phyloP scores from a whole-genome alignment of 23 tunicate species.

The Halocynthia aurantium region DNA sequence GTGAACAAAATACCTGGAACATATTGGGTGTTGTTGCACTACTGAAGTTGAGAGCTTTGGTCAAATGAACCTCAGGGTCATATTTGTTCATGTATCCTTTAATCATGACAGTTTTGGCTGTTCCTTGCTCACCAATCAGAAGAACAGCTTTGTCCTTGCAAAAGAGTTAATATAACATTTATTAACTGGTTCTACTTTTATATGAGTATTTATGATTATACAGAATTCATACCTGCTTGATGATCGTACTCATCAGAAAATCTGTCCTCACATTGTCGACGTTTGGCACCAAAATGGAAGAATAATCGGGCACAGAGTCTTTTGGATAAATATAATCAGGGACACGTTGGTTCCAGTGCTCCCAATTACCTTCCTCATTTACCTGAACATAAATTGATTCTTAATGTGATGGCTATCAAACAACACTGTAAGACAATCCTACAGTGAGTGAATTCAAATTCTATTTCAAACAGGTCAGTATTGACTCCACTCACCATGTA shows the following conservation, averaged over 20 bases:
- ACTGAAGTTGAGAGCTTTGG: conserved; percentile 96
- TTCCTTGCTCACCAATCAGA: conserved; percentile 99
- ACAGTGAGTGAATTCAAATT: neutral
- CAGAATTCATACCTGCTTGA: conserved; percentile 70
- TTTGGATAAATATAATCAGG: conserved; percentile 88
- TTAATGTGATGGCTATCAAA: neutral
- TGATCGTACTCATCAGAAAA: conserved; percentile 80
- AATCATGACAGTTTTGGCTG: conserved; percentile 99
- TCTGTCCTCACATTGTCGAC: conserved; percentile 98
- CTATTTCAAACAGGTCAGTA: neutral
- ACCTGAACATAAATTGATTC: conserved; percentile 31
- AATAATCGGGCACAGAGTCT: conserved; percentile 94
- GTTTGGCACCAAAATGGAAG: conserved; percentile 91
- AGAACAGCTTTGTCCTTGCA: conserved; percentile 83
- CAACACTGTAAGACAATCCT: neutral
- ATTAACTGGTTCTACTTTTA: no score
- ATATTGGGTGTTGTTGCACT: conserved; percentile 98
- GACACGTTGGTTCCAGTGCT: conserved; percentile 82
- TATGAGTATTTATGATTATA: no score
- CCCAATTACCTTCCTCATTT: conserved; percentile 92
- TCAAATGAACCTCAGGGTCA: conserved; percentile 90
- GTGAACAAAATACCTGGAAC: conserved; percentile 73
- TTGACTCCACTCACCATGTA: conserved; percentile 51
- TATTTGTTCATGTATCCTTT: conserved; percentile 87
- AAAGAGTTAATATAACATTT: no score